Evolutionary conservation across 1,140 invertebrate genomes (phyloP).

Genomic region (Drosophila trapezifrons): DNA sequence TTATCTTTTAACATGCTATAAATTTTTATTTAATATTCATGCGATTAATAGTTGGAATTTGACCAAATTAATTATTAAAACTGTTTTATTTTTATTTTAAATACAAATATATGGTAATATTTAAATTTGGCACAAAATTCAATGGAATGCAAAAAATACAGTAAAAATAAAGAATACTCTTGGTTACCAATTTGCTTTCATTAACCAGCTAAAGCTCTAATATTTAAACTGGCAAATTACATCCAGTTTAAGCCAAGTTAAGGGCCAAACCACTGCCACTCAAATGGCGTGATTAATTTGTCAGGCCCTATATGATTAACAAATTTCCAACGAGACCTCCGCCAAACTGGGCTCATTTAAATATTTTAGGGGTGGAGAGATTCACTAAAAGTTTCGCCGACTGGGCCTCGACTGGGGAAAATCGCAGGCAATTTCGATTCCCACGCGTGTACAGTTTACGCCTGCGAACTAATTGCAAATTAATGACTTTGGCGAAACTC

Average conservation of each 20-base stretch:
- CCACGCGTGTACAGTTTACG: conserved; percentile 72
- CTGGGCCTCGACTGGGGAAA: conserved; percentile 29
- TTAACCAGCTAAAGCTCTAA: background rate
- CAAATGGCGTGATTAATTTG: conserved; percentile 34
- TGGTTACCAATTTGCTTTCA: too few relatives aligned
- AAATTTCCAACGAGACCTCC: conserved; percentile 19
- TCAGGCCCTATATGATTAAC: conserved; percentile 37
- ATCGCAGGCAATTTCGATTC: conserved; percentile 72
- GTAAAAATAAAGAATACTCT: too few relatives aligned
- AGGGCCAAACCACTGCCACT: conserved; percentile 3
- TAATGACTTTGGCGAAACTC: conserved; percentile 69
- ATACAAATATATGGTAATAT: too few relatives aligned
- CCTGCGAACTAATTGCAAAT: conserved; percentile 78
- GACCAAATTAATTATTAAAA: too few relatives aligned
- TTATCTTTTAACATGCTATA: too few relatives aligned
- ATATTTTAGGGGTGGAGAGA: conserved; percentile 25
- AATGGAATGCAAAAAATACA: too few relatives aligned
- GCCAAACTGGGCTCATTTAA: conserved; percentile 16
- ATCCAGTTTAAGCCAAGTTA: background rate
- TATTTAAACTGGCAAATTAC: background rate
- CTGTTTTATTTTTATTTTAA: too few relatives aligned
- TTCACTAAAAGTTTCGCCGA: conserved; percentile 42
- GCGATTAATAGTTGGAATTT: too few relatives aligned
- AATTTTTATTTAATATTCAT: too few relatives aligned
- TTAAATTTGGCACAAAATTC: too few relatives aligned